A percentile compares a stretch with the other conserved stretches of the same genome.
phyloP scores from a whole-genome alignment of 2,888 invertebrate genomes.

The Lasioglossum malachurum region DNA sequence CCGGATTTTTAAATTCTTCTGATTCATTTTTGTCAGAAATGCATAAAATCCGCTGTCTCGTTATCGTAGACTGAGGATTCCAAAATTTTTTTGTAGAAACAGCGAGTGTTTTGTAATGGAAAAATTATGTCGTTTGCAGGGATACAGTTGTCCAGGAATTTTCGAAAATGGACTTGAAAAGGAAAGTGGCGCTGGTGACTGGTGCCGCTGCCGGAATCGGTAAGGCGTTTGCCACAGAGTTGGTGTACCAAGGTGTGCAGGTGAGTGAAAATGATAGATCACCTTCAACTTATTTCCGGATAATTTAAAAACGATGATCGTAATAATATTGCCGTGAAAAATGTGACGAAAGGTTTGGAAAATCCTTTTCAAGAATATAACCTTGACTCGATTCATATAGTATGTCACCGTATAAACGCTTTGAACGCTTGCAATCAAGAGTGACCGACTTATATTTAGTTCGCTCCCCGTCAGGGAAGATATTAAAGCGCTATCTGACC shows the following conservation, averaged over 20 bases:
- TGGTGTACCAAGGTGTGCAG: constrained; percentile 91
- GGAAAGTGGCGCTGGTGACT: constrained; percentile 90
- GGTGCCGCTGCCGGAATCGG: constrained; percentile 92
- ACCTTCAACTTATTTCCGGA: not conserved
- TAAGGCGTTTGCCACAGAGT: constrained; percentile 89
- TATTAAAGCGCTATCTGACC: constrained; percentile 18
- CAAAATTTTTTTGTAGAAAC: not conserved
- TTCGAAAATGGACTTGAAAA: constrained; percentile 89
- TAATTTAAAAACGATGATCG: not conserved
- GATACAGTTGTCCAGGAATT: constrained; percentile 38
- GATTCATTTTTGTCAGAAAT: too few relatives aligned
- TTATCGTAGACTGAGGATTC: too few relatives aligned
- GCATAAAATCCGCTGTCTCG: too few relatives aligned
- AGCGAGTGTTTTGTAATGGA: not conserved
- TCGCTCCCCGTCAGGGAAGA: constrained; percentile 34
- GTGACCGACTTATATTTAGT: constrained; percentile 67
- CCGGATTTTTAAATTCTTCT: too few relatives aligned
- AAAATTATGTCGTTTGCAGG: constrained; percentile 25
- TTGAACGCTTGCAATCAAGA: constrained; percentile 33
- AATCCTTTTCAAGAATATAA: constrained; percentile 47
- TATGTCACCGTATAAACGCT: constrained; percentile 32
- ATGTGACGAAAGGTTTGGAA: not conserved
- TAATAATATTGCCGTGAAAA: not conserved
- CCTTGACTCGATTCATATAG: constrained; percentile 51
- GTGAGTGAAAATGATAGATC: constrained; percentile 82